Base-by-base conservation (phyloP, 2,797 vertebrate species). In the Paramormyrops hopkinsi region DNA sequence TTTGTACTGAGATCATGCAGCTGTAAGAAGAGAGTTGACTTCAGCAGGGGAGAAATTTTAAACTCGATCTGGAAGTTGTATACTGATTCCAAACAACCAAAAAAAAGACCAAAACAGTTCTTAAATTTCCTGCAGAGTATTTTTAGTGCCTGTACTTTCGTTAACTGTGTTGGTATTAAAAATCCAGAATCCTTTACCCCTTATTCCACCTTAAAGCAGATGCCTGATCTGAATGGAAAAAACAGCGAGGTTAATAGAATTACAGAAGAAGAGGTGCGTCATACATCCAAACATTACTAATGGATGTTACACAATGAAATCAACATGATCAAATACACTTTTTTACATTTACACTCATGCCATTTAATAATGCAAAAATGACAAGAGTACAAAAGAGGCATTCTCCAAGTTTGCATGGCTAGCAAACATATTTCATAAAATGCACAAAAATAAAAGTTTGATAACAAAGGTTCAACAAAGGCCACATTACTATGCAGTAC, bases 1-100 rank as follows among this genome's bases (percentile, higher is more conserved):
- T 65, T 65, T 89, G 76, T n/a, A 85, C 7, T 29, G 19, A 89
- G 82, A 25, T 89, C 56, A 65, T 65, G 41, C 54, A 65, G 19
- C 59, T 37, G 29, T 84, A 65, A 84, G 37, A 84, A 56, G 37
- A 17, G 25, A 83, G 37, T 12, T 51, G 53, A 59, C 83, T 76
- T 12, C 41, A 51, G 56, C 17, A 8, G 69, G 37, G 19, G 37
- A 33, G 7, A n/a, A 51, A 84, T 56, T 88, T 79, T 25, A 46
- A 89, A 89, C 51, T 48, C 29, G 33, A 44, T n/a, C 12, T 83
- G 17, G 37, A 53, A 82, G 37, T 56, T 73, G 29, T 33, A 73
- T 73, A 14, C 25, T 11, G 22, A 65, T 73, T 6, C 29, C 29
- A 73, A 33, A 73, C 29, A 69, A 69, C 29, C 62, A 73, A 37